These are phyloP conservation scores for Boleophthalmus pectinirostris DNA, from an alignment of 2,113 vertebrate species.

Conservation along the genomic window DNA sequence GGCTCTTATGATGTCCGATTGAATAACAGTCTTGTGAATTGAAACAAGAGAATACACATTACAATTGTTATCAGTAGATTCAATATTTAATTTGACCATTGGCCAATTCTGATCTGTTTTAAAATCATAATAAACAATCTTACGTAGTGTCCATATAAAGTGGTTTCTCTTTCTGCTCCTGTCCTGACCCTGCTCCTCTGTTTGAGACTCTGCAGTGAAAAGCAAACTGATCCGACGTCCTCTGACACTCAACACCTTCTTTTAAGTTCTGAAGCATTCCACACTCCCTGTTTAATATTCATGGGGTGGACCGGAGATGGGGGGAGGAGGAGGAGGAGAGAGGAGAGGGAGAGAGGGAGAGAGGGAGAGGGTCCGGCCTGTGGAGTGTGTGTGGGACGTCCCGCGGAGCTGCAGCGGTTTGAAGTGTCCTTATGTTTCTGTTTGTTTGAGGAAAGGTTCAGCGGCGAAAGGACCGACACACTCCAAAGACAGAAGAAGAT, in stretches of 20 bases:
- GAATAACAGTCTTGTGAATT: too few relatives aligned
- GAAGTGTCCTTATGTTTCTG: slow-evolving; percentile 81
- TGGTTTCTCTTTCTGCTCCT: too few relatives aligned
- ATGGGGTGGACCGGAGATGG: slow-evolving; percentile 59
- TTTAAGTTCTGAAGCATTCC: slow-evolving; percentile 51
- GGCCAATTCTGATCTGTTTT: too few relatives aligned
- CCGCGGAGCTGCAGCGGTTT: slow-evolving; percentile 67
- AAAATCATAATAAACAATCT: too few relatives aligned
- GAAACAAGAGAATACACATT: too few relatives aligned
- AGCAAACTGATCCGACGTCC: not conserved
- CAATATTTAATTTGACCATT: too few relatives aligned
- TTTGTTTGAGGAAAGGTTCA: slow-evolving; percentile 77
- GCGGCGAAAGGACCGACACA: slow-evolving; percentile 72
- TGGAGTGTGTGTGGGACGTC: slow-evolving; percentile 68
- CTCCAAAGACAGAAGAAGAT: slow-evolving; percentile 69
- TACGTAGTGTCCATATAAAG: too few relatives aligned
- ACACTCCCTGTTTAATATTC: slow-evolving; percentile 66
- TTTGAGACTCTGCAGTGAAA: not conserved
- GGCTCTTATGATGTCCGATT: too few relatives aligned
- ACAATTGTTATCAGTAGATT: too few relatives aligned
- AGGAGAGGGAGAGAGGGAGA: slow-evolving; percentile 15
- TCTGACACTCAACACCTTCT: slow-evolving; percentile 39
- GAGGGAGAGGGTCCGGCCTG: slow-evolving; percentile 8
- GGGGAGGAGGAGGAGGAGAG: slow-evolving; percentile 21
- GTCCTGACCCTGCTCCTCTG: not conserved